Conservation (phyloP, 2,113 vertebrate genomes). For the Tachycineta bicolor region DNA sequence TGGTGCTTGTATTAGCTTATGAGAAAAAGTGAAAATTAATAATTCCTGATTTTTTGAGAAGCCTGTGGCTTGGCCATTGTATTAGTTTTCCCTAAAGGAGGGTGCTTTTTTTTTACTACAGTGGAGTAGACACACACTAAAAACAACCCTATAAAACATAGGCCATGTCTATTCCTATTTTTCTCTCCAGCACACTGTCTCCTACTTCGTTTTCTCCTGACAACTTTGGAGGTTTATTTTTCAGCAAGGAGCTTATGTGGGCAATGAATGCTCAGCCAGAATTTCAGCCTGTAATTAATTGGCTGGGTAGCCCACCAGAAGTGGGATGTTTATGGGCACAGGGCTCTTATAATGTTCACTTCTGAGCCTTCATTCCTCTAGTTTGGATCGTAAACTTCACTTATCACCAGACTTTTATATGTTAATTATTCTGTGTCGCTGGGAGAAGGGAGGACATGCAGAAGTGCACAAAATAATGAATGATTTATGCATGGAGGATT, state of each 20-base stretch:
- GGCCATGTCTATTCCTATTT: background rate
- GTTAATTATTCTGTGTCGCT: conserved; percentile 47
- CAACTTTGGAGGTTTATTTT: conserved; percentile 48
- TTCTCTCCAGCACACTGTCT: conserved; percentile 17
- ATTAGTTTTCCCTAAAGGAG: background rate
- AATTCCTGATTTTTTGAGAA: background rate
- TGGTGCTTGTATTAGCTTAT: background rate
- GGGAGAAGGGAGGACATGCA: background rate
- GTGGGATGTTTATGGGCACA: conserved; percentile 71
- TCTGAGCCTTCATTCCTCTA: conserved; percentile 64
- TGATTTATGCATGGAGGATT: background rate
- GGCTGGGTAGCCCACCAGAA: conserved; percentile 64
- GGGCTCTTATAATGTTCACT: conserved; percentile 70
- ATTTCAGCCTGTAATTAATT: conserved; percentile 63
- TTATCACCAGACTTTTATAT: conserved; percentile 67
- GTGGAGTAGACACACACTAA: background rate
- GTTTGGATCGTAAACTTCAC: conserved; percentile 65
- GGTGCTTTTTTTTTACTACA: background rate
- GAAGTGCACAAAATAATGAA: background rate
- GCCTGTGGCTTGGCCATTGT: background rate
- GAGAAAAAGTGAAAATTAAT: background rate
- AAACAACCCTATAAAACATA: background rate
- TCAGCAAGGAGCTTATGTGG: conserved; percentile 36
- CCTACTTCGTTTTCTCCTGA: background rate
- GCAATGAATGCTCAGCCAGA: conserved; percentile 46